A percentile compares a stretch with the other conserved stretches of the same genome.
phyloP scores from a whole-genome alignment of 1,140 invertebrate species.

The Calliopsis andreniformis region DNA sequence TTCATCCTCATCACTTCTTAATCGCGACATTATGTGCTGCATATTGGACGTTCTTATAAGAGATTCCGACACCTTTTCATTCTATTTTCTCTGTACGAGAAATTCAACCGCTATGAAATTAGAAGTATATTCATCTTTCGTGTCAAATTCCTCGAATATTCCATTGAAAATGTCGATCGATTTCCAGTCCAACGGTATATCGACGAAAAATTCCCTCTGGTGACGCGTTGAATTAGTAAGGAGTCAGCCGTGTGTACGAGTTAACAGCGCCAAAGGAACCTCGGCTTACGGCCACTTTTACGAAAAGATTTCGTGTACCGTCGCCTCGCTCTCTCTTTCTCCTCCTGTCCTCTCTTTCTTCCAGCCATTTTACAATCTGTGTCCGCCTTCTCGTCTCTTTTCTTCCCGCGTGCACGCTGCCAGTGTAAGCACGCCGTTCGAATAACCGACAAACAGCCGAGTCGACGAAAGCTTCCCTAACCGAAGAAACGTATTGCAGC shows the following conservation, averaged over 20 bases:
- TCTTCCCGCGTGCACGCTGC: constrained; percentile 13
- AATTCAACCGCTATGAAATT: no score
- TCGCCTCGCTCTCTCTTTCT: not conserved
- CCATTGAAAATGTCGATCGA: no score
- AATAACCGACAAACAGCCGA: constrained; percentile 47
- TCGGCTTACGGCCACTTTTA: not conserved
- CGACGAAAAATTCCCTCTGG: constrained; percentile 62
- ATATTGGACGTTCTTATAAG: no score
- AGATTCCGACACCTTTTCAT: no score
- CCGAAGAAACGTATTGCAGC: constrained; percentile 44
- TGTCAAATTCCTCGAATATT: no score
- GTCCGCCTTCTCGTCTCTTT: not conserved
- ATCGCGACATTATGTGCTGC: no score
- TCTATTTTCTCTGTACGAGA: no score
- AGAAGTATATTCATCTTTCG: no score
- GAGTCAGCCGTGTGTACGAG: constrained; percentile 50
- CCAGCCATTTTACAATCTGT: constrained; percentile 34
- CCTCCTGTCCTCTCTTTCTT: no score
- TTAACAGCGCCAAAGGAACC: constrained; percentile 30
- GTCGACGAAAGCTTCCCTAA: constrained; percentile 42
- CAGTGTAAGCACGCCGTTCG: constrained; percentile 39
- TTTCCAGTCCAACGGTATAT: constrained; percentile 32
- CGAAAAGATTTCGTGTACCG: constrained; percentile 27
- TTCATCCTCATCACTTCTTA: no score
- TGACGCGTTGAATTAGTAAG: constrained; percentile 68